Conservation (phyloP, 2,113 vertebrate species). For the Hippocampus comes region DNA sequence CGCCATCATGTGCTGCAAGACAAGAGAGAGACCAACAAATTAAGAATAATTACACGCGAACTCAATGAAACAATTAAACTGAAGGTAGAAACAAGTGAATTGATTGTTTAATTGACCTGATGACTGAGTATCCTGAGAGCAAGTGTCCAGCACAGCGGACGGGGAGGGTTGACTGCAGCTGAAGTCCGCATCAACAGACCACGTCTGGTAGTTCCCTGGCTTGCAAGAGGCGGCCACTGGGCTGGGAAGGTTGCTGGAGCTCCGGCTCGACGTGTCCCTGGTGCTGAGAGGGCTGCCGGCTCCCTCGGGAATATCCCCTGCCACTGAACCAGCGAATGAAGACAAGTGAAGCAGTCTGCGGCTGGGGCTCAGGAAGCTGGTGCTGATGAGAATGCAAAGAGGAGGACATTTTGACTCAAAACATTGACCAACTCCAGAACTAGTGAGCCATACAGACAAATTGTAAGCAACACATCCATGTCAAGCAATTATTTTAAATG, state of each 20-base stretch:
- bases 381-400: conserved; percentile 42
- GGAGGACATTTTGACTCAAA: not conserved
- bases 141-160: conserved; percentile 64
- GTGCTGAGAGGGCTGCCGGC: conserved; percentile 62
- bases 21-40: conserved; percentile 6
- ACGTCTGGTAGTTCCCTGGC: conserved; percentile 43
- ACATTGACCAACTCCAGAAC: not conserved
- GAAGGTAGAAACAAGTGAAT: not conserved
- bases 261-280: conserved; percentile 58
- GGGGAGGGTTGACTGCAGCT: conserved; percentile 53
- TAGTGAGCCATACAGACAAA: too few species aligned
- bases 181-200: conserved; percentile 53
- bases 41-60: not conserved
- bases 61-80: accelerated
- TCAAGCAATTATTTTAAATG: too few species aligned
- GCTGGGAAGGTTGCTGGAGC: conserved; percentile 69
- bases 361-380: conserved; percentile 72
- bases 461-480: too few species aligned
- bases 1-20: conserved; percentile 75
- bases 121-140: conserved; percentile 75
- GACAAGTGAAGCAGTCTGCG: conserved; percentile 56
- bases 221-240: conserved; percentile 52
- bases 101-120: conserved; percentile 58
- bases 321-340: conserved; percentile 56
- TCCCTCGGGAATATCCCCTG: conserved; percentile 55